These are phyloP conservation scores for Corvus moneduloides DNA, from an alignment of 2,113 vertebrate genomes.

Conservation along the genomic window DNA sequence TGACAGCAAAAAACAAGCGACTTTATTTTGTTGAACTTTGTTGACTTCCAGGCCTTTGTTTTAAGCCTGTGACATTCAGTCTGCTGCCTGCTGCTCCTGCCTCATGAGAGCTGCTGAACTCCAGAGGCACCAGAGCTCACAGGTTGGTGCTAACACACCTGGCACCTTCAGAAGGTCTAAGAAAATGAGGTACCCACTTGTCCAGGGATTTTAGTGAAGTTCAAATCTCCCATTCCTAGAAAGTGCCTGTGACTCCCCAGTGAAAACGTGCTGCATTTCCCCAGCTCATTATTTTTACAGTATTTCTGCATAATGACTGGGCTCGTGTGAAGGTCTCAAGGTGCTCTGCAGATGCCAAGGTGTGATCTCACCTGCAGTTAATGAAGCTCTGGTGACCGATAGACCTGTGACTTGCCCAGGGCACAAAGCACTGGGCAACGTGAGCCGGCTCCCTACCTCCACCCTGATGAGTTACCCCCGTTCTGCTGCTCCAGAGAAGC, in stretches of 20 bases:
- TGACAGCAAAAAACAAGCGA: background rate
- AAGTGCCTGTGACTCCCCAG: background rate
- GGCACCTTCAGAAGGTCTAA: background rate
- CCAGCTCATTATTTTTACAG: background rate
- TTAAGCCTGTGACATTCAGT: background rate
- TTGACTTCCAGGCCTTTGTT: background rate
- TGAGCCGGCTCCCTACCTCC: background rate
- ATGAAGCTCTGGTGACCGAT: constrained; percentile 25
- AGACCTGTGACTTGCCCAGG: background rate
- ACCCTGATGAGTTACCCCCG: constrained; percentile 28
- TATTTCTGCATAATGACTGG: background rate
- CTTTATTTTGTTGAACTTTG: background rate
- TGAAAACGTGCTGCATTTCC: background rate
- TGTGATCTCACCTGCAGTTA: background rate
- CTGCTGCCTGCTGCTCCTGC: background rate
- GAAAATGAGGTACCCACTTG: background rate
- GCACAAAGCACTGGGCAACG: background rate
- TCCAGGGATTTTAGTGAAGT: background rate
- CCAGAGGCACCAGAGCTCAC: background rate
- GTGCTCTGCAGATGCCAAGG: background rate
- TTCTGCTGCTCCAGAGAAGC: constrained; percentile 32
- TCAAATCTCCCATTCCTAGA: background rate
- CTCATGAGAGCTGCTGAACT: background rate
- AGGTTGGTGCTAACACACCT: background rate
- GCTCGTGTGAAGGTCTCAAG: background rate